Conservation (phyloP, 1,140 invertebrate species). For the Pseudoatta argentina region DNA sequence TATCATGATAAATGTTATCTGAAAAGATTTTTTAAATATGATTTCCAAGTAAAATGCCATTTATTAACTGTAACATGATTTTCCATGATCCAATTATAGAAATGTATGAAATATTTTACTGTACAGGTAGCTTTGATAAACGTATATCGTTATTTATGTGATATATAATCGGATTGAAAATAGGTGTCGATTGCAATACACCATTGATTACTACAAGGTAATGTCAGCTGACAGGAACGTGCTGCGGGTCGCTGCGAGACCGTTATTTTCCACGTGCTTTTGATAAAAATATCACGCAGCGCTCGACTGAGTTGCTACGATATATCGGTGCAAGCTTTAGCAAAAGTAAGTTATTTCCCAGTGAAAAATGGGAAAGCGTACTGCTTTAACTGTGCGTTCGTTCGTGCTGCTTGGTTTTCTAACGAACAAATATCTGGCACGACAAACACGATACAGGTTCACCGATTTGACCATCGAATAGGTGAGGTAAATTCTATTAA, state of each 20-base stretch:
- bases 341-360: conserved; percentile 13
- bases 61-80: conserved; percentile 12
- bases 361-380: conserved; percentile 26
- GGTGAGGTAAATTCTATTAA: conserved; percentile 71
- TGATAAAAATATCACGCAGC: conserved; percentile 42
- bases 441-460: conserved; percentile 67
- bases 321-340: neutral
- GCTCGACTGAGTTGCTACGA: neutral
- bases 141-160: conserved; percentile 12
- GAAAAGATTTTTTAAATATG: neutral
- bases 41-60: neutral
- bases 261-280: conserved; percentile 43
- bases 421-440: conserved; percentile 19
- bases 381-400: neutral
- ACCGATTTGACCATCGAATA: conserved; percentile 70
- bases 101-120: conserved; percentile 12
- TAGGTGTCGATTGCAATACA: conserved; percentile 31
- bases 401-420: neutral
- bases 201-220: conserved; percentile 43
- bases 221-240: conserved; percentile 23
- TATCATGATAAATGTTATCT: neutral
- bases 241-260: neutral
- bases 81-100: neutral
- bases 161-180: conserved; percentile 19
- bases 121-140: neutral